Evolutionary conservation across 2,888 invertebrate species (phyloP).

Genomic region (Fissipunctia ypsillon): DNA sequence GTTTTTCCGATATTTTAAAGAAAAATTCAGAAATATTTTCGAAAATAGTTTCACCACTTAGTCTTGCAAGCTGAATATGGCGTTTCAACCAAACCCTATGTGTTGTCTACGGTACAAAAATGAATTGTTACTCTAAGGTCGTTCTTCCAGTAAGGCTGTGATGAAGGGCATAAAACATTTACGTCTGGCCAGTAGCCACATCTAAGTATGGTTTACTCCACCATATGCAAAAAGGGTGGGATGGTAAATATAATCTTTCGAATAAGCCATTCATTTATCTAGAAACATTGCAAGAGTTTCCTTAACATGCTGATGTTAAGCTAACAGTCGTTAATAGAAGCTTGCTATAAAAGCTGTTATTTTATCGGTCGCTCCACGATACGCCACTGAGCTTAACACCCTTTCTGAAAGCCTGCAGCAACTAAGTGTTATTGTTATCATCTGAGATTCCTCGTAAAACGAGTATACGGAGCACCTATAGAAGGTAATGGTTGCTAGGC

Average conservation of each 20-base stretch:
- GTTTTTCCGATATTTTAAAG: background rate
- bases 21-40: too few species aligned
- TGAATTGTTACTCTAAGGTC: background rate
- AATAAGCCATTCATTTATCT: background rate
- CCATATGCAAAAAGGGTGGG: background rate
- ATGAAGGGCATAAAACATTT: background rate
- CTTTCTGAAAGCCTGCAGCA: conserved; percentile 52
- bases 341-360: conserved; percentile 29
- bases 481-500: background rate
- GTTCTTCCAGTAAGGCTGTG: background rate
- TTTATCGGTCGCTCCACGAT: conserved; percentile 28
- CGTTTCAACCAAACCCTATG: background rate
- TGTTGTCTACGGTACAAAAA: too few species aligned
- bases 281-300: background rate
- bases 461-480: conserved; percentile 34
- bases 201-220: background rate
- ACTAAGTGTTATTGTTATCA: conserved; percentile 62
- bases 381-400: conserved; percentile 43
- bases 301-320: background rate
- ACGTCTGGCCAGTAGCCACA: background rate
- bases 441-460: conserved; percentile 50
- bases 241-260: background rate
- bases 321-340: conserved; percentile 3
- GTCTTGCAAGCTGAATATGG: background rate
- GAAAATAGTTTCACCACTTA: background rate